phyloP scores from a whole-genome alignment of 2,888 invertebrate species.

The Caenorhabditis angaria region DNA sequence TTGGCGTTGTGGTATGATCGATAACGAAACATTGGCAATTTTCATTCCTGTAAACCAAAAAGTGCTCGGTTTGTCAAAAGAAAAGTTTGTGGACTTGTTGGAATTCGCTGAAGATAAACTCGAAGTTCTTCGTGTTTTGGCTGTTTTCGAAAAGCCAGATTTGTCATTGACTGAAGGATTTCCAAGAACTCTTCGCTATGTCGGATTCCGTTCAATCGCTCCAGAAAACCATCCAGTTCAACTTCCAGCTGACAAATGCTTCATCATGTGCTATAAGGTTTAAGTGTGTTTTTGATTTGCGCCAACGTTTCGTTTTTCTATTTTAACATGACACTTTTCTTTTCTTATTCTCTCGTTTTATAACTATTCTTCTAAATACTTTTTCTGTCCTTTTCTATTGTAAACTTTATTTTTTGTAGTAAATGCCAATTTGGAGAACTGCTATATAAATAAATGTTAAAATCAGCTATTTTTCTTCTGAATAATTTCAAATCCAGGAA shows the following conservation, averaged over 20 bases:
- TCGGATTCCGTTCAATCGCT: conserved; percentile 56
- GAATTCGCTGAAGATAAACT: conserved; percentile 56
- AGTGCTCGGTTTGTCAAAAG: conserved; percentile 47
- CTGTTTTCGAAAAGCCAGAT: conserved; percentile 49
- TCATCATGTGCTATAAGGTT: conserved; percentile 57
- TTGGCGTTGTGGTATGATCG: conserved; percentile 48
- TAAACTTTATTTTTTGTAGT: neutral
- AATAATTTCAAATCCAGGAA: too few species aligned
- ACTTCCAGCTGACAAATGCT: conserved; percentile 44
- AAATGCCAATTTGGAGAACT: conserved; percentile 9
- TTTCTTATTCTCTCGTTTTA: conserved; percentile 4
- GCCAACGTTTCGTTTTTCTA: neutral
- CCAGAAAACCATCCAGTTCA: conserved; percentile 45
- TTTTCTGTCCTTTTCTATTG: neutral
- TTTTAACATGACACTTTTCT: conserved; percentile 15
- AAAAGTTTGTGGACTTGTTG: conserved; percentile 53
- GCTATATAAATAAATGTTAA: neutral
- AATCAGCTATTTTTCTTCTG: too few species aligned
- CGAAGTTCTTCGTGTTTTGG: conserved; percentile 46
- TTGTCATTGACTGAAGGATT: conserved; percentile 48
- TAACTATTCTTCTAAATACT: neutral
- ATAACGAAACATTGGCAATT: conserved; percentile 44
- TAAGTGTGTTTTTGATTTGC: conserved; percentile 20
- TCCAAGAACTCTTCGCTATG: conserved; percentile 57
- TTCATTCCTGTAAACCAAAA: conserved; percentile 49